Base-by-base conservation (phyloP, 2,888 invertebrate species). In the Agapostemon virescens region DNA sequence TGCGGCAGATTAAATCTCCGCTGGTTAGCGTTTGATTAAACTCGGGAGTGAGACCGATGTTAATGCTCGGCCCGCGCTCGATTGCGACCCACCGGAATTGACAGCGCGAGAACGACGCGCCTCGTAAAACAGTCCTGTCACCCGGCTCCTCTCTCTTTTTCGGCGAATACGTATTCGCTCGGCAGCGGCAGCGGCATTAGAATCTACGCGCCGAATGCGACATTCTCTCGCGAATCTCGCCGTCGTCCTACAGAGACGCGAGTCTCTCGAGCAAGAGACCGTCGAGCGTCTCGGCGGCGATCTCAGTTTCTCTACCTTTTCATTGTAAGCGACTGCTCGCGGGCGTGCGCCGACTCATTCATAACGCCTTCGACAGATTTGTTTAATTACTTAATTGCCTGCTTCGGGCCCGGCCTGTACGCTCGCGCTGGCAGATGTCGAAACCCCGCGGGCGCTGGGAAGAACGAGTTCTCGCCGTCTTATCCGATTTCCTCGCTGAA, bases 311-410 rank as follows among this genome's bases (percentile, higher is more conserved):
- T 70, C 74, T 72, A 45, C 74, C 55, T 82, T 52, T 67, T 61
- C 75, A 70, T 64, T 58, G 20, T 2, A 23, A 66, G 49, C 23
- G 63, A 72, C 69, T 20, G 79, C 73, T 69, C 70, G 61, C 84
- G 82, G 89, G 86, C 86, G 84, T 87, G 87, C 83, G 82, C 86
- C 82, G 75, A 84, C 84, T 88, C 89, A 89, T 91, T 89, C 89
- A 89, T 90, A 89, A 91, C 88, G 84, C 85, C 83, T 84, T 86
- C 85, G 89, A 90, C 86, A 86, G 89, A 90, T 91, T 91, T 91
- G 90, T 91, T 91, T 91, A 92, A 92, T 92, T 91, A 93, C 93
- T 93, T 92, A 94, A 94, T 94, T 94, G 93, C 93, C 93, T 77
- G 79, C 88, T 88, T 79, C 77, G 73, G 86, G 87, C 88, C n/a